These are phyloP conservation scores for Tetragonisca angustula DNA, from an alignment of 2,888 invertebrate species.

Conservation along the genomic window DNA sequence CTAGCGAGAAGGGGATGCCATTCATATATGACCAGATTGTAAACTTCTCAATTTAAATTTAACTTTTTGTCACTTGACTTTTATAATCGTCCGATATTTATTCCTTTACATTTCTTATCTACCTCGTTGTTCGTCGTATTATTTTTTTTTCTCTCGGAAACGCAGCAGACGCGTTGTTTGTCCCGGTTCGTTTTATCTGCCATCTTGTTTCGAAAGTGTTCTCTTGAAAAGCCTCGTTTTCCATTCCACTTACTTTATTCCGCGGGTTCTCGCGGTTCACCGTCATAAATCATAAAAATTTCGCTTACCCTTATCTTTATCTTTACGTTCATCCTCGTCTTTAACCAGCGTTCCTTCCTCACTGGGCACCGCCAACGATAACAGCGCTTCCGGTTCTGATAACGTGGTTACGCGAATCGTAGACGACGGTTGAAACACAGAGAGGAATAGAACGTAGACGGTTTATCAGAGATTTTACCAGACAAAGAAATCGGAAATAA, in stretches of 20 bases:
- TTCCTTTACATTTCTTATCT: not conserved
- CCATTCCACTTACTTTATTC: not conserved
- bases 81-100: not conserved
- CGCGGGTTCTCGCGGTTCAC: not conserved
- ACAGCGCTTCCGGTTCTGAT: not conserved
- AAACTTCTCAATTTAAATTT: no score
- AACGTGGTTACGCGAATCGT: no score
- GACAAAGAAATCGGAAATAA: not conserved
- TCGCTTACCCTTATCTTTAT: conserved; percentile 8
- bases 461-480: not conserved
- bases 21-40: no score
- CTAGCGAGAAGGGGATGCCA: no score
- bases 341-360: not conserved
- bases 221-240: not conserved
- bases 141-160: not conserved
- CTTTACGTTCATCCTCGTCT: not conserved
- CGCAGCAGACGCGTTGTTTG: not conserved
- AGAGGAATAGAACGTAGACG: not conserved
- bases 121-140: not conserved
- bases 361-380: not conserved
- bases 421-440: no score
- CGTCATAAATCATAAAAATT: conserved; percentile 23
- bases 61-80: no score
- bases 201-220: not conserved
- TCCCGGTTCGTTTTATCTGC: not conserved